Evolutionary conservation across 2,113 vertebrate genomes (phyloP).

Genomic region (Bettongia penicillata): DNA sequence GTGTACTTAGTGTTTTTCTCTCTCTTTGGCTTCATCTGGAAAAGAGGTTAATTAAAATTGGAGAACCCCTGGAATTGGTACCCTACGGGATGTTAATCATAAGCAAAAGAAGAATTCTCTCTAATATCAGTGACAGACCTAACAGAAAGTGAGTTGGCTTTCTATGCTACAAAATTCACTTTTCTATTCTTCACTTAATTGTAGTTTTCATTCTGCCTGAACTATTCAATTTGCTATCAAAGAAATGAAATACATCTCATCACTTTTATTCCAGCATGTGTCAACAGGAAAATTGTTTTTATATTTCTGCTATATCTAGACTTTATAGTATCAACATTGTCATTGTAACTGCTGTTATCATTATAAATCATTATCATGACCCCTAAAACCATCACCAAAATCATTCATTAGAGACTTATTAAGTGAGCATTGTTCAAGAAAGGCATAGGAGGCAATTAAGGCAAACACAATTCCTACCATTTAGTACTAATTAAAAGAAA

Average conservation of each 20-base stretch:
- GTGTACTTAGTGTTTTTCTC: slow-evolving; percentile 28
- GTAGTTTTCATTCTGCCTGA: slow-evolving; percentile 24
- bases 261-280: neutral
- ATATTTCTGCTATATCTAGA: neutral
- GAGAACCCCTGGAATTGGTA: slow-evolving; percentile 48
- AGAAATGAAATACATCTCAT: slow-evolving; percentile 10
- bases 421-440: neutral
- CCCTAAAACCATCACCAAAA: neutral
- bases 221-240: slow-evolving; percentile 45
- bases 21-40: slow-evolving; percentile 35
- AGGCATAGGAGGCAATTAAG: neutral
- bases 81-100: slow-evolving; percentile 47
- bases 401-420: neutral
- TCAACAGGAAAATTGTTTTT: neutral
- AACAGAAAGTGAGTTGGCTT: slow-evolving; percentile 35
- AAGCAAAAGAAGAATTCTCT: slow-evolving; percentile 52
- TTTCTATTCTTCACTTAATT: slow-evolving; percentile 14
- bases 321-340: neutral
- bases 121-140: slow-evolving; percentile 17
- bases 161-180: neutral
- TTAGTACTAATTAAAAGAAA: neutral
- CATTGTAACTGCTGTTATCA: neutral
- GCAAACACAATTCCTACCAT: neutral
- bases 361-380: neutral
- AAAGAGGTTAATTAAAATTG: slow-evolving; percentile 77